phyloP scores from a whole-genome alignment of 1,140 invertebrate genomes.

The Temnothorax longispinosus region DNA sequence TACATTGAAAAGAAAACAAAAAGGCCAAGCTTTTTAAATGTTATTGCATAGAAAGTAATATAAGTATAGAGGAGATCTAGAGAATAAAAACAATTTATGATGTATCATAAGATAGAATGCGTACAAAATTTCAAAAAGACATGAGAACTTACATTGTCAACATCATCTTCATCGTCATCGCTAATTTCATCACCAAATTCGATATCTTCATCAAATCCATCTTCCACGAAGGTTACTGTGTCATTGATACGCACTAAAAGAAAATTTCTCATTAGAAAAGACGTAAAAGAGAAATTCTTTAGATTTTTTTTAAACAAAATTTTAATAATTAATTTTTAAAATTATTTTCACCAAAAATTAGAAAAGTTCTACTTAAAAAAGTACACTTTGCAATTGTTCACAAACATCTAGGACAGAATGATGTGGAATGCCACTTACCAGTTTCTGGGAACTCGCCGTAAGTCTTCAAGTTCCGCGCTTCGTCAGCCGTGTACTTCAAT shows the following conservation, averaged over 20 bases:
- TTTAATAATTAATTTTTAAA: neutral
- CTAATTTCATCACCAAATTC: slow-evolving; percentile 97
- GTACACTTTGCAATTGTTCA: too few relatives aligned
- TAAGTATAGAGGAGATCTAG: neutral
- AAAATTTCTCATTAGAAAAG: slow-evolving; percentile 16
- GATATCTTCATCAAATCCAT: slow-evolving; percentile 97
- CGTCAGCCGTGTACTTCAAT: slow-evolving; percentile 99
- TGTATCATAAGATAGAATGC: neutral
- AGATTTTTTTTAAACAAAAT: neutral
- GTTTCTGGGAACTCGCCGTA: slow-evolving; percentile 99
- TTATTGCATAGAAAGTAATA: neutral
- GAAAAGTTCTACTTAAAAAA: neutral
- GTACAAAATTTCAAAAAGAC: neutral
- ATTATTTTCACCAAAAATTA: neutral
- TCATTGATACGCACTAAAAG: slow-evolving; percentile 95
- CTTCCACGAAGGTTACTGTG: slow-evolving; percentile 96
- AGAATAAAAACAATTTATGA: neutral
- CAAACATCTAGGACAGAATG: neutral
- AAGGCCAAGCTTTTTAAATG: neutral
- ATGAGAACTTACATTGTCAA: slow-evolving; percentile 88
- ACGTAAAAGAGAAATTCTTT: neutral
- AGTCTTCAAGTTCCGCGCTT: slow-evolving; percentile 99
- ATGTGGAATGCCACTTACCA: slow-evolving; percentile 81
- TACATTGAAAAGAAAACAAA: neutral
- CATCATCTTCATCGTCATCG: slow-evolving; percentile 94